These are phyloP conservation scores for Drosophila rhopaloa DNA, from an alignment of 1,140 invertebrate genomes.

Conservation along the genomic window DNA sequence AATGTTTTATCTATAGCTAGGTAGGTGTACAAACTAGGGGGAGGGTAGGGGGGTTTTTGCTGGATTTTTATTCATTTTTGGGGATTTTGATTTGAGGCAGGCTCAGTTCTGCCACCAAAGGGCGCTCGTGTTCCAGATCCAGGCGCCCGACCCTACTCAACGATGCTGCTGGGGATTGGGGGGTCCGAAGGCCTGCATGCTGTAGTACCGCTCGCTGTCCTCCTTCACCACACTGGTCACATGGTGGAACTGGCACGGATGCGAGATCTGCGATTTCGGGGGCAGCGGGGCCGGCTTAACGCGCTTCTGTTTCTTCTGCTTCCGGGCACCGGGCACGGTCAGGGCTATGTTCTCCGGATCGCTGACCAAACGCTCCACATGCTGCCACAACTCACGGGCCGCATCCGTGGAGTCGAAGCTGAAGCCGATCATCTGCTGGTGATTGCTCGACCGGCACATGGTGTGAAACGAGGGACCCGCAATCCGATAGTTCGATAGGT, in stretches of 20 bases:
- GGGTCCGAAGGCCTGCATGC: conserved; percentile 87
- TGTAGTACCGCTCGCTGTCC: conserved; percentile 89
- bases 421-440: conserved; percentile 87
- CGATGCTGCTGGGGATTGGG: conserved; percentile 74
- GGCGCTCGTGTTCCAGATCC: conserved; percentile 80
- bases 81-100: conserved; percentile 8
- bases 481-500: conserved; percentile 88
- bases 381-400: conserved; percentile 89
- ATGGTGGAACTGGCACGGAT: conserved; percentile 94
- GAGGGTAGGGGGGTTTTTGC: conserved; percentile 3
- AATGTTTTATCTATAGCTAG: conserved; percentile 22
- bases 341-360: conserved; percentile 93
- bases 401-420: conserved; percentile 91
- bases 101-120: conserved; percentile 75
- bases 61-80: conserved; percentile 21
- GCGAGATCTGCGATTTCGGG: conserved; percentile 93
- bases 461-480: conserved; percentile 91
- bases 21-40: conserved; percentile 9
- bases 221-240: conserved; percentile 91
- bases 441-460: conserved; percentile 89
- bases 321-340: conserved; percentile 87
- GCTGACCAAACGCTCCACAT: conserved; percentile 89
- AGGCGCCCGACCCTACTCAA: conserved; percentile 80
- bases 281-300: conserved; percentile 87
- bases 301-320: conserved; percentile 86